Evolutionary conservation across 1,140 invertebrate genomes (phyloP).

Genomic region (Zaprionus ghesquierei): DNA sequence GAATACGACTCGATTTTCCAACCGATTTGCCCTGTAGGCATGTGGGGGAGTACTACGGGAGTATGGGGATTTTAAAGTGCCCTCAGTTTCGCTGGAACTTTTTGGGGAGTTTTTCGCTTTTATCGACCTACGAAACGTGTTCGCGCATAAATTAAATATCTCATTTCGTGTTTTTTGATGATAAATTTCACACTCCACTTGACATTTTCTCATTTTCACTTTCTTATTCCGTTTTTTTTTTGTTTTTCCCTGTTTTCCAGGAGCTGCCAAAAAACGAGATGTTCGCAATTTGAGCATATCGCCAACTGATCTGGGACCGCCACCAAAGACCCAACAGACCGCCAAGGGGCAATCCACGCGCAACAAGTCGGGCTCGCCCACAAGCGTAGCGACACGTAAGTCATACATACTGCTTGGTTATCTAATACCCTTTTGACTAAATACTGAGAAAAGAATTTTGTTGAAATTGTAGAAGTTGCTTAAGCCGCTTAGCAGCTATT

Average conservation of each 20-base stretch:
- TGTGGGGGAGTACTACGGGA: background rate
- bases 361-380: constrained; percentile 63
- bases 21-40: background rate
- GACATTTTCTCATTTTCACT: background rate
- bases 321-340: constrained; percentile 81
- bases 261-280: constrained; percentile 82
- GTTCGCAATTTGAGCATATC: constrained; percentile 82
- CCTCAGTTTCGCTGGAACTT: too few species aligned
- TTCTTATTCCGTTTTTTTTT: too few species aligned
- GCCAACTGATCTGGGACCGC: constrained; percentile 82
- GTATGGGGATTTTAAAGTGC: background rate
- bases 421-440: too few species aligned
- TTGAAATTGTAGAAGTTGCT: background rate
- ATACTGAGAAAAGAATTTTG: too few species aligned
- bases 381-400: constrained; percentile 72
- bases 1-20: background rate
- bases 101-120: background rate
- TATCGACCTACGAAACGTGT: constrained; percentile 50
- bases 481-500: background rate
- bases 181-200: background rate
- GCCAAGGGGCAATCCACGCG: constrained; percentile 73
- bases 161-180: constrained; percentile 4
- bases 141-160: constrained; percentile 67
- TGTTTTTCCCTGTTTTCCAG: constrained; percentile 37
- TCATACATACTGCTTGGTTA: too few species aligned